phyloP scores from a whole-genome alignment of 2,888 invertebrate genomes.

The Tupiocoris notatus region DNA sequence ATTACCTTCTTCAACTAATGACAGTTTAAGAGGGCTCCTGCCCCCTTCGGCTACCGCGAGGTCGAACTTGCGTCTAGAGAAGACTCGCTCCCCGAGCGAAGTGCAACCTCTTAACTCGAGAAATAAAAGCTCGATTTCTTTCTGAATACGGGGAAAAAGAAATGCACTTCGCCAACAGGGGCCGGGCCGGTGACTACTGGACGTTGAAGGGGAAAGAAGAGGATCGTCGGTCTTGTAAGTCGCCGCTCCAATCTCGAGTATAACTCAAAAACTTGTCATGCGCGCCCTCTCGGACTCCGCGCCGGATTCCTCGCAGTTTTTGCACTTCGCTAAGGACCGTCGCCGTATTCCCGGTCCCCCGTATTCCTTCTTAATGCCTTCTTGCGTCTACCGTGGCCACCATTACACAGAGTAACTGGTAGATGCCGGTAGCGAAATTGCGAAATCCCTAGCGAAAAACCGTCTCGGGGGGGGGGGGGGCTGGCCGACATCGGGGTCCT shows the following conservation, averaged over 20 bases:
- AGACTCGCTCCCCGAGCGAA: too few relatives aligned
- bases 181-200: too few relatives aligned
- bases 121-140: background rate
- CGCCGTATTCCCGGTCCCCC: background rate
- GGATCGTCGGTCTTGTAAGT: conserved; percentile 22
- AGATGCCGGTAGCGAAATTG: too few relatives aligned
- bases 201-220: background rate
- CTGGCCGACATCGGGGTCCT: too few relatives aligned
- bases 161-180: background rate
- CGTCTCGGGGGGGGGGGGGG: too few relatives aligned
- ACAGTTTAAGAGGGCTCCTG: background rate
- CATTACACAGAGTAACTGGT: too few relatives aligned
- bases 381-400: too few relatives aligned
- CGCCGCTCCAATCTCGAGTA: conserved; percentile 43
- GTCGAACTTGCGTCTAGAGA: too few relatives aligned
- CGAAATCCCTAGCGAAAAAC: too few relatives aligned
- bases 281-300: background rate
- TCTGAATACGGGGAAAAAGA: background rate
- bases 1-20: background rate
- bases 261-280: conserved; percentile 48
- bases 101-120: background rate
- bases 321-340: too few relatives aligned
- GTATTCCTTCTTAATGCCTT: background rate
- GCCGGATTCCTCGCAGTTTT: background rate
- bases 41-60: background rate